phyloP scores from a whole-genome alignment of 2,797 vertebrate species.

The Sebastes hubbsi region DNA sequence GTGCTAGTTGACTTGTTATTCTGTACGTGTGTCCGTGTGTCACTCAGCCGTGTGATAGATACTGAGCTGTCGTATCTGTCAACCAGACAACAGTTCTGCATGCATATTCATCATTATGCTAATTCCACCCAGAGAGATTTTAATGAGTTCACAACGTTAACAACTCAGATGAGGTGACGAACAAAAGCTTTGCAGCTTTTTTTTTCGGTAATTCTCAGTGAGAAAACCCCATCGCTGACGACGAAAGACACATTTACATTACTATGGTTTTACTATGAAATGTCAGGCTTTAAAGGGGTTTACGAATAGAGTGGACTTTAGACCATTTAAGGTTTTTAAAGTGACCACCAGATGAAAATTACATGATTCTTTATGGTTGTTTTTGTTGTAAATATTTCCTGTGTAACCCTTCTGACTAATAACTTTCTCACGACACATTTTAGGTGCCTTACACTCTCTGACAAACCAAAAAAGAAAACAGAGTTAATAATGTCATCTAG shows the following conservation, averaged over 20 bases:
- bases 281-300: background rate
- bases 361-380: background rate
- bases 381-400: conserved; percentile 3
- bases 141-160: conserved; percentile 65
- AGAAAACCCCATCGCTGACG: conserved; percentile 11
- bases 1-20: conserved; percentile 50
- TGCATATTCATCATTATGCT: conserved; percentile 73
- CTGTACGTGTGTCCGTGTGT: conserved; percentile 60
- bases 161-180: conserved; percentile 51
- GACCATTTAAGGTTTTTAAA: background rate
- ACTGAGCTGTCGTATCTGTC: conserved; percentile 71
- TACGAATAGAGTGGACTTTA: background rate
- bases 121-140: conserved; percentile 46
- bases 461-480: background rate
- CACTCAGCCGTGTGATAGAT: conserved; percentile 59
- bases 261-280: background rate
- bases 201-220: background rate
- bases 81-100: conserved; percentile 60
- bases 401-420: background rate
- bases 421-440: background rate
- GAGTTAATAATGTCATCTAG: conserved; percentile 48
- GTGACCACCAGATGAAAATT: background rate
- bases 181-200: conserved; percentile 52
- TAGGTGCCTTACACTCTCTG: background rate
- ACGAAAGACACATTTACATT: conserved; percentile 7